Evolutionary conservation across 2,888 invertebrate genomes (phyloP).

Genomic region (Sepiola atlantica): DNA sequence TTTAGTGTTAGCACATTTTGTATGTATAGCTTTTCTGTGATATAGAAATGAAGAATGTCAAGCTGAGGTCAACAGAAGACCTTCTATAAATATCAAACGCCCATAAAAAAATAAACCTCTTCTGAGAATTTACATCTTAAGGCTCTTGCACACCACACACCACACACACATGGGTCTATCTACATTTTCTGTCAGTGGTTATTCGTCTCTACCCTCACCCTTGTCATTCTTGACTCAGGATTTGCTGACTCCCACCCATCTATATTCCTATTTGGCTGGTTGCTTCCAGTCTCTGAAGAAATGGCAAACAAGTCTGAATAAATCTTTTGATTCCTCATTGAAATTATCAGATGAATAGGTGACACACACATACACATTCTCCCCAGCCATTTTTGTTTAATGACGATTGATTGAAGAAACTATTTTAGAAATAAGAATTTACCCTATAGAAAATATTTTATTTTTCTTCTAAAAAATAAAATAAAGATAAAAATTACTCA

Average conservation of each 20-base stretch:
- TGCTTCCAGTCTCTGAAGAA: background rate
- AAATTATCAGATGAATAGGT: background rate
- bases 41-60: background rate
- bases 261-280: background rate
- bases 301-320: conserved; percentile 32
- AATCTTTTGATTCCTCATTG: background rate
- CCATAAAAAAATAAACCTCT: background rate
- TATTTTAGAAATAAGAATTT: too few relatives aligned
- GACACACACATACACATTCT: too few relatives aligned
- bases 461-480: too few relatives aligned
- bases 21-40: background rate
- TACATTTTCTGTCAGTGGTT: background rate
- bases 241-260: background rate
- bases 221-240: background rate
- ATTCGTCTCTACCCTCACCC: background rate
- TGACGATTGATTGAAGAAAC: too few relatives aligned
- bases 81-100: background rate
- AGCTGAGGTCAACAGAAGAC: background rate
- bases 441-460: too few relatives aligned
- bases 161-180: too few relatives aligned
- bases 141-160: too few relatives aligned
- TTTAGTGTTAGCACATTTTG: background rate
- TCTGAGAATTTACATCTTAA: too few relatives aligned
- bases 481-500: too few relatives aligned
- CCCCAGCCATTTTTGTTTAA: too few relatives aligned